These are phyloP conservation scores for Drosophila formosana DNA, from an alignment of 2,888 invertebrate species.

Conservation along the genomic window DNA sequence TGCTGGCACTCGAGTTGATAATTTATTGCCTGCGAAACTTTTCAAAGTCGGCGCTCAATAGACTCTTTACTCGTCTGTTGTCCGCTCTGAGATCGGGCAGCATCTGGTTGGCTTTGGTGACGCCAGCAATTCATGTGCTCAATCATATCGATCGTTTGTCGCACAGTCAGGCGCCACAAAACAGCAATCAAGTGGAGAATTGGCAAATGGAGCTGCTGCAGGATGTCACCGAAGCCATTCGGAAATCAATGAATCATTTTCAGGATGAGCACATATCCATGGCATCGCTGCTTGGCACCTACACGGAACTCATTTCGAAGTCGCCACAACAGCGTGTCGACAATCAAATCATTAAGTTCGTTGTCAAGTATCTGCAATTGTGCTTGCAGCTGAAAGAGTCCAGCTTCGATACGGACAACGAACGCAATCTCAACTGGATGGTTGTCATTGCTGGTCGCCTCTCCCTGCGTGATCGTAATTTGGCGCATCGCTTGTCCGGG, in stretches of 20 bases:
- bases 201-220: conserved; percentile 80
- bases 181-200: conserved; percentile 30
- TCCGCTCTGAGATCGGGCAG: conserved; percentile 75
- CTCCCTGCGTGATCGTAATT: conserved; percentile 73
- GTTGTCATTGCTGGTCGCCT: conserved; percentile 82
- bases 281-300: conserved; percentile 80
- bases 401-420: conserved; percentile 82
- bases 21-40: conserved; percentile 80
- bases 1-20: conserved; percentile 83
- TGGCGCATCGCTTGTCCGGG: conserved; percentile 61
- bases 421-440: conserved; percentile 83
- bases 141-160: conserved; percentile 77
- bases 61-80: conserved; percentile 80
- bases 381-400: conserved; percentile 75
- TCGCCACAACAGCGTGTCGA: conserved; percentile 66
- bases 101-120: conserved; percentile 80
- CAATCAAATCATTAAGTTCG: conserved; percentile 68
- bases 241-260: conserved; percentile 73
- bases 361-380: conserved; percentile 79
- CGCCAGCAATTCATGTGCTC: conserved; percentile 82
- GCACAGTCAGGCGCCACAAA: conserved; percentile 65
- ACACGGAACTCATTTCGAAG: conserved; percentile 82
- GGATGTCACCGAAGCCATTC: conserved; percentile 66
- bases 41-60: conserved; percentile 82
- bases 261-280: conserved; percentile 76